Evolutionary conservation across 1,140 invertebrate species (phyloP).

Genomic region (Formica exsecta): DNA sequence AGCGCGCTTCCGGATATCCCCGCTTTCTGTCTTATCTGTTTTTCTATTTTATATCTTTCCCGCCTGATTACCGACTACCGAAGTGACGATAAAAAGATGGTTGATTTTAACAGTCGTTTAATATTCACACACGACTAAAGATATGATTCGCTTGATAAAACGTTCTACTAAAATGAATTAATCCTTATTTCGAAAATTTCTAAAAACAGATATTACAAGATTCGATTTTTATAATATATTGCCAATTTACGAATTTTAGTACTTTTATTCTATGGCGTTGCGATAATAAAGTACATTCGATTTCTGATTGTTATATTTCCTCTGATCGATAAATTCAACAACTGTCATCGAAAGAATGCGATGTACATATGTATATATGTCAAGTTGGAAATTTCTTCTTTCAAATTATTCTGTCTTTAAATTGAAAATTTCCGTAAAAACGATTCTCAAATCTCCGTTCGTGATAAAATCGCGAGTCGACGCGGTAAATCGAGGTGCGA

Average conservation of each 20-base stretch:
- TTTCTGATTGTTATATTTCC: neutral
- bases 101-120: neutral
- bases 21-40: neutral
- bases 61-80: neutral
- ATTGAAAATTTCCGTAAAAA: neutral
- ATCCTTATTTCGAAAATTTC: neutral
- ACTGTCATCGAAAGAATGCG: neutral
- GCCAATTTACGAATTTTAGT: slow-evolving; percentile 23
- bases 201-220: neutral
- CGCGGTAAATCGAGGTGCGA: slow-evolving; percentile 69
- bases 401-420: neutral
- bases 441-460: slow-evolving; percentile 36
- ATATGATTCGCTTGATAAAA: neutral
- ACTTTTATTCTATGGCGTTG: neutral
- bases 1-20: slow-evolving; percentile 17
- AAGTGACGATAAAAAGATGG: neutral
- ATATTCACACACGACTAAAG: neutral
- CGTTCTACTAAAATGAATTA: neutral
- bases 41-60: neutral
- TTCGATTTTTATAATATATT: neutral
- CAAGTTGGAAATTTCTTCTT: neutral
- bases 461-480: slow-evolving; percentile 51
- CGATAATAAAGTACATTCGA: neutral
- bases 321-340: neutral
- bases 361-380: no score